Evolutionary conservation across 1,140 invertebrate species (phyloP).

Genomic region (Olivierus martensii): DNA sequence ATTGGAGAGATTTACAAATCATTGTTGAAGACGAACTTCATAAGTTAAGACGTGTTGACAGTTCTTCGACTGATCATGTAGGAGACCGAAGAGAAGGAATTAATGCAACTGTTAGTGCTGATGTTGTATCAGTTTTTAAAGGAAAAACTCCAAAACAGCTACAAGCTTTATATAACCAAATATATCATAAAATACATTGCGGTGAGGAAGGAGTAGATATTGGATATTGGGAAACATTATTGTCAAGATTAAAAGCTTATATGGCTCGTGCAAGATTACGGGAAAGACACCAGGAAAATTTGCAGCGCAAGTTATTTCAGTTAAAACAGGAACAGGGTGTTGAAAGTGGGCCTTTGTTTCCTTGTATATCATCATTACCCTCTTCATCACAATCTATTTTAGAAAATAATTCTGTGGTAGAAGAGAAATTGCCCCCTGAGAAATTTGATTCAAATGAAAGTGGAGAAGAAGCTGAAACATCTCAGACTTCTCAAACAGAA

Average conservation of each 20-base stretch:
- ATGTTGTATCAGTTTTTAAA: slow-evolving; percentile 82
- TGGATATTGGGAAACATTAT: slow-evolving; percentile 87
- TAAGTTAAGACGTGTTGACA: slow-evolving; percentile 55
- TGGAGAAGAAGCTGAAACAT: too few relatives aligned
- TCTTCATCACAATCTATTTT: neutral
- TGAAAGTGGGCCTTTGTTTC: slow-evolving; percentile 16
- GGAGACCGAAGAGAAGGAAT: slow-evolving; percentile 70
- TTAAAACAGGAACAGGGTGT: slow-evolving; percentile 77
- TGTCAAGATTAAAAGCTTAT: slow-evolving; percentile 87
- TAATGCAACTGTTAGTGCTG: slow-evolving; percentile 76
- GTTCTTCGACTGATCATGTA: slow-evolving; percentile 15
- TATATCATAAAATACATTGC: slow-evolving; percentile 72
- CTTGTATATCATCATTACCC: slow-evolving; percentile 2
- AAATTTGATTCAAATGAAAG: too few relatives aligned
- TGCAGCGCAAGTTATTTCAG: slow-evolving; percentile 75
- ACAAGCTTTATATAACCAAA: slow-evolving; percentile 63
- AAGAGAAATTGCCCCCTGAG: too few relatives aligned
- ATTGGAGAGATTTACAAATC: slow-evolving; percentile 94
- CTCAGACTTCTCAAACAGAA: too few relatives aligned
- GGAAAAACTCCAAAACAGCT: slow-evolving; percentile 83
- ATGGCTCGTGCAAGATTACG: slow-evolving; percentile 82
- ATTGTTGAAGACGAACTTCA: slow-evolving; percentile 91
- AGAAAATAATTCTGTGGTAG: neutral
- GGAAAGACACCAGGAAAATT: slow-evolving; percentile 81
- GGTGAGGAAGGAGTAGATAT: slow-evolving; percentile 79